Percentiles rank a stretch among this genome's conserved stretches.
phyloP scores from a whole-genome alignment of 2,797 vertebrate genomes.

The Echeneis naucrates region DNA sequence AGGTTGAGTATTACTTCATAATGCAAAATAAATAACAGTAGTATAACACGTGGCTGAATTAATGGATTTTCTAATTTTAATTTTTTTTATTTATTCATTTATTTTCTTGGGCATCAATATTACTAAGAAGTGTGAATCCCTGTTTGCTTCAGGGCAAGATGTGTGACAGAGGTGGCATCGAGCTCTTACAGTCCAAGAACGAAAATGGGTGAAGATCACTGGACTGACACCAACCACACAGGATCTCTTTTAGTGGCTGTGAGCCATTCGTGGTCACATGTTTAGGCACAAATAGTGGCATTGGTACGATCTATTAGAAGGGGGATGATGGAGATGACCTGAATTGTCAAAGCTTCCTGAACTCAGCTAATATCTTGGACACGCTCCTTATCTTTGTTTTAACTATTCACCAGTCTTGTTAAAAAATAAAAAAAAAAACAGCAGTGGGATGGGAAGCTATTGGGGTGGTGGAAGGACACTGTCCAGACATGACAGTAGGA shows the following conservation, averaged over 20 bases:
- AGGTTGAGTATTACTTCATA: conserved; percentile 87
- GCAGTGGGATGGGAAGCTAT: conserved; percentile 72
- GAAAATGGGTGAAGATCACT: conserved; percentile 99
- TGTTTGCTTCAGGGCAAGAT: conserved; percentile 99
- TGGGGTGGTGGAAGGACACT: conserved; percentile 78
- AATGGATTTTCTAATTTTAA: conserved; percentile 83
- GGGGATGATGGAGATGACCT: conserved; percentile 85
- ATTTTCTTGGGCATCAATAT: conserved; percentile 94
- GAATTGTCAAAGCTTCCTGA: conserved; percentile 79
- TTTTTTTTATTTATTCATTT: conserved; percentile 79
- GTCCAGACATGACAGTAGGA: conserved; percentile 76
- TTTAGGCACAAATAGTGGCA: conserved; percentile 95
- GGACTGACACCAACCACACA: conserved; percentile 96
- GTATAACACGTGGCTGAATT: conserved; percentile 91
- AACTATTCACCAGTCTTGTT: conserved; percentile 74
- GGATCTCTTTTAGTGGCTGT: conserved; percentile 97
- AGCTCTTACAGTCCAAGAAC: conserved; percentile 99
- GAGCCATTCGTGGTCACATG: conserved; percentile 92
- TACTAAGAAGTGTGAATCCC: conserved; percentile 99
- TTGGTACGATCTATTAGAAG: conserved; percentile 89
- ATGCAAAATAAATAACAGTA: conserved; percentile 87
- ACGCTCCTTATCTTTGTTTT: conserved; percentile 76
- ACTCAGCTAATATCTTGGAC: conserved; percentile 79
- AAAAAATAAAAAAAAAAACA: conserved; percentile 33
- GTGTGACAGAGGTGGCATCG: conserved; percentile 99